These are phyloP conservation scores for Palythoa grandiflora DNA, from an alignment of 92 coral and sea anemone species.

Conservation along the genomic window DNA sequence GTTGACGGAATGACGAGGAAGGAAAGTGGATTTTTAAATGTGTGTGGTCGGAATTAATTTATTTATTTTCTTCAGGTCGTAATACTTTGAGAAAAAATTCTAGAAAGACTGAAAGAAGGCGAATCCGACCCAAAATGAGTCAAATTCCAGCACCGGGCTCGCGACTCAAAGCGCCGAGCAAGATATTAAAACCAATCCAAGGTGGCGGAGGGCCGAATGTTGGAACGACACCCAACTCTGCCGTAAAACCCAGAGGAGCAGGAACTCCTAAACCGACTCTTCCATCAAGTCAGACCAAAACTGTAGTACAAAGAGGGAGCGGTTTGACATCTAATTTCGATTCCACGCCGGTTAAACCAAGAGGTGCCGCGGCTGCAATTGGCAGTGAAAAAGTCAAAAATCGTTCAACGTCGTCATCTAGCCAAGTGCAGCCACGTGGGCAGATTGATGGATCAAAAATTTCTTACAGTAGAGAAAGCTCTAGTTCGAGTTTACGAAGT, in stretches of 20 bases:
- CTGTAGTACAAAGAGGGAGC: slow-evolving; percentile 58
- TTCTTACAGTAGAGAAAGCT: slow-evolving; percentile 78
- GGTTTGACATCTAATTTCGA: slow-evolving; percentile 61
- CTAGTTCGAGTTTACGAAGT: slow-evolving; percentile 86
- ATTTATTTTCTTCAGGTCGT: slow-evolving; percentile 29
- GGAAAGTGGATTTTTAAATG: neutral
- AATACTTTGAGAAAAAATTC: neutral
- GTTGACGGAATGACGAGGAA: slow-evolving; percentile 35
- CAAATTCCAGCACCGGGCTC: slow-evolving; percentile 81
- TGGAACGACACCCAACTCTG: slow-evolving; percentile 56
- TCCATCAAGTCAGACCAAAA: slow-evolving; percentile 64
- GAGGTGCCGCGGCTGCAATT: slow-evolving; percentile 73
- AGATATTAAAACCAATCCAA: slow-evolving; percentile 84
- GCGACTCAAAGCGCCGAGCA: slow-evolving; percentile 82
- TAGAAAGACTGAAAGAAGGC: slow-evolving; percentile 28
- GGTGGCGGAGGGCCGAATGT: slow-evolving; percentile 80
- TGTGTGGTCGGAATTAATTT: slow-evolving; percentile 2
- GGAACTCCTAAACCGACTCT: slow-evolving; percentile 56
- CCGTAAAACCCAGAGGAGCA: slow-evolving; percentile 81
- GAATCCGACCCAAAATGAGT: slow-evolving; percentile 70
- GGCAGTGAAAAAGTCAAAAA: slow-evolving; percentile 58
- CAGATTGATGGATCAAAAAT: slow-evolving; percentile 81
- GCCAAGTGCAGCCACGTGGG: slow-evolving; percentile 64
- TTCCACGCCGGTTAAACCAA: slow-evolving; percentile 63
- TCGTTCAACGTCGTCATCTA: slow-evolving; percentile 30